These are phyloP conservation scores for Sebastes trivittatus DNA, from an alignment of 2,797 vertebrate genomes.

Conservation along the genomic window DNA sequence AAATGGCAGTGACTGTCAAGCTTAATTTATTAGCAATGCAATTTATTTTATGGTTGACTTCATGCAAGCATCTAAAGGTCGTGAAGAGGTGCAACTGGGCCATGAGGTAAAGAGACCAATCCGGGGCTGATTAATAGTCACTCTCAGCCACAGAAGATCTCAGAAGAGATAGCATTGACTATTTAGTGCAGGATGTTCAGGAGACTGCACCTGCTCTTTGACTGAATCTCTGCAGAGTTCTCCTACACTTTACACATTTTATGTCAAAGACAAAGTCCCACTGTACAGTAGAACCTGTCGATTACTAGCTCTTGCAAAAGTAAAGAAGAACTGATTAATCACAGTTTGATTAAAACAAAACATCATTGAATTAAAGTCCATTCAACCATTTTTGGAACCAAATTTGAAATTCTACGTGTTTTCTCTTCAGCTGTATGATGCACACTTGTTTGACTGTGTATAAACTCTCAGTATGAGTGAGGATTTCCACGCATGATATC, in stretches of 20 bases:
- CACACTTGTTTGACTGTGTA: not conserved
- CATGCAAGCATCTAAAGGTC: conserved; percentile 68
- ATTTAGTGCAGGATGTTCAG: conserved; percentile 19
- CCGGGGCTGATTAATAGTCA: not conserved
- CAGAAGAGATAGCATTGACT: not conserved
- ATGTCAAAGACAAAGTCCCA: not conserved
- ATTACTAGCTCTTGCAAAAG: not conserved
- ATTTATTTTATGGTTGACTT: conserved; percentile 74
- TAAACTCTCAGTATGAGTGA: not conserved
- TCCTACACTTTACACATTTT: not conserved
- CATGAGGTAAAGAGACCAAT: conserved; percentile 27
- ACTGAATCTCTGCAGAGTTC: not conserved
- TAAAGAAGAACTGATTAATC: not conserved
- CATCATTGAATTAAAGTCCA: not conserved
- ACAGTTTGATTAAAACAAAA: not conserved
- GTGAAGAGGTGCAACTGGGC: conserved; percentile 45
- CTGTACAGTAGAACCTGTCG: not conserved
- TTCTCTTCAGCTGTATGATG: not conserved
- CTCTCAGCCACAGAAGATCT: conserved; percentile 11
- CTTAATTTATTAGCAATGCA: conserved; percentile 71
- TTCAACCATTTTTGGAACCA: not conserved
- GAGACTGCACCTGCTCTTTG: conserved; percentile 5
- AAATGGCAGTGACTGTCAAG: conserved; percentile 72
- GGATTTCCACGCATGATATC: not conserved
- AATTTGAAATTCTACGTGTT: not conserved